Conservation (phyloP, 2,797 vertebrate genomes). For the Rhinoraja longicauda region DNA sequence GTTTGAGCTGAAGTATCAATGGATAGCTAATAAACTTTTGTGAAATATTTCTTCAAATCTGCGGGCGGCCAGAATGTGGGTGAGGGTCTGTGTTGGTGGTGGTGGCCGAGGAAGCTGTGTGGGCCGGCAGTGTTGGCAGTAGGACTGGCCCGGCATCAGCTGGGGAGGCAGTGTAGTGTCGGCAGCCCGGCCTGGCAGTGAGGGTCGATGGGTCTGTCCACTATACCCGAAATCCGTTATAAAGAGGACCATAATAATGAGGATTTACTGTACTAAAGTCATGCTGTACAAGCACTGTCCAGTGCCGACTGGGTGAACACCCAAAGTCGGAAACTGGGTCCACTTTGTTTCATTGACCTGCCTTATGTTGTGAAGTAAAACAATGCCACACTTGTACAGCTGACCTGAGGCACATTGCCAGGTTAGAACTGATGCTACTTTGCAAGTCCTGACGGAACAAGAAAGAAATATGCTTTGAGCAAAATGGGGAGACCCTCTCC, state of each 20-base stretch:
- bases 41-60: not conserved
- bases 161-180: too few species aligned
- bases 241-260: too few species aligned
- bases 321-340: not conserved
- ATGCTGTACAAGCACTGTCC: not conserved
- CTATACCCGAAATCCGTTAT: too few species aligned
- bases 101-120: too few species aligned
- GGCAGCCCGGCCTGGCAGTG: too few species aligned
- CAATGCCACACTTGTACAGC: not conserved
- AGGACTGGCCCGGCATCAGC: too few species aligned
- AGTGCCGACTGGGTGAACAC: not conserved
- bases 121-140: too few species aligned
- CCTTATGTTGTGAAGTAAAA: not conserved
- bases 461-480: not conserved
- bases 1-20: not conserved
- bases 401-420: not conserved
- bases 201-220: too few species aligned
- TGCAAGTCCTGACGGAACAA: not conserved
- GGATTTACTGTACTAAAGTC: not conserved
- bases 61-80: too few species aligned
- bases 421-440: not conserved
- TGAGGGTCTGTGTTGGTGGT: too few species aligned
- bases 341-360: not conserved
- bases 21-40: not conserved
- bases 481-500: not conserved